Percentiles rank a stretch among this genome's conserved stretches.
phyloP scores from a whole-genome alignment of 2,113 vertebrate genomes.

The Phaethornis superciliosus region DNA sequence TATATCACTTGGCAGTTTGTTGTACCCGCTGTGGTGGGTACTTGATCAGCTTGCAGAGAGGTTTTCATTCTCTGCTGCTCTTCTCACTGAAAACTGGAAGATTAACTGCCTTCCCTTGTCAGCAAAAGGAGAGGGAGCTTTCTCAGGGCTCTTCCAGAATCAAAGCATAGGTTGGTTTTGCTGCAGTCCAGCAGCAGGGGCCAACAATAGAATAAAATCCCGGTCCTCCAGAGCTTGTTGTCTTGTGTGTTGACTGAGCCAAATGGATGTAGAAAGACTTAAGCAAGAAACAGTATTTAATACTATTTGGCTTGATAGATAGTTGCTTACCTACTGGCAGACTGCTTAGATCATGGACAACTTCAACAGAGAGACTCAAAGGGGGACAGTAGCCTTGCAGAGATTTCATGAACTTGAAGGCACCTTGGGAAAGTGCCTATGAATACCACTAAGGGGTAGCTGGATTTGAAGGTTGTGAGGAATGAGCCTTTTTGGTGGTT shows the following conservation, averaged over 20 bases:
- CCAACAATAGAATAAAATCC: background rate
- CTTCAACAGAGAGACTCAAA: background rate
- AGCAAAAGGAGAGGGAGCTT: background rate
- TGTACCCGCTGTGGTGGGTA: constrained; percentile 49
- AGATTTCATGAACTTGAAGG: background rate
- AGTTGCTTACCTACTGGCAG: background rate
- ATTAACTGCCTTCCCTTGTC: background rate
- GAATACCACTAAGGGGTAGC: background rate
- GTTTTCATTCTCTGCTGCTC: background rate
- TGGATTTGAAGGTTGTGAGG: background rate
- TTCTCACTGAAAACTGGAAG: constrained; percentile 4
- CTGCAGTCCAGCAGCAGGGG: background rate
- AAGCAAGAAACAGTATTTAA: background rate
- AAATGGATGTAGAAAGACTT: background rate
- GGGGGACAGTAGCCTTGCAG: background rate
- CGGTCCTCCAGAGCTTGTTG: background rate
- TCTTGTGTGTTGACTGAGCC: background rate
- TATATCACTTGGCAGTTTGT: constrained; percentile 57
- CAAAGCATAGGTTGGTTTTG: background rate
- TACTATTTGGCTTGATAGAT: background rate
- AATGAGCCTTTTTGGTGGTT: background rate
- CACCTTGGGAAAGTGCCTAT: background rate
- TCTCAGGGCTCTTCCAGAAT: background rate
- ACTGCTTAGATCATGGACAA: background rate
- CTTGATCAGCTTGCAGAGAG: background rate